Evolutionary conservation across 2,797 vertebrate genomes (phyloP).

Genomic region (Paguma larvata): DNA sequence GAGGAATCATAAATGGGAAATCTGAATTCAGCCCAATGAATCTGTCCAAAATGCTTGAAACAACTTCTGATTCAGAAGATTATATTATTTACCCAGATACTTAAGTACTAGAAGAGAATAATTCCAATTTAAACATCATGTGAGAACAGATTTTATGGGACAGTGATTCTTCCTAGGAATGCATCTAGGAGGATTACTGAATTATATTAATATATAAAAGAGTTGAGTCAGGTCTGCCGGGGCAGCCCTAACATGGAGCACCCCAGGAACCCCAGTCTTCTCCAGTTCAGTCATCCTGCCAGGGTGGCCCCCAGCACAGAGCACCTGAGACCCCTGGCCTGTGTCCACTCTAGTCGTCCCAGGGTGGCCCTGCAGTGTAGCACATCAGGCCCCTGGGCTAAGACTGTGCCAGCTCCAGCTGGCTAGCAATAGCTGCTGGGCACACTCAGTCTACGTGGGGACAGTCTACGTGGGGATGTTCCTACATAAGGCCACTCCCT

Average conservation of each 20-base stretch:
- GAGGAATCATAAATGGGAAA: slow-evolving; percentile 42
- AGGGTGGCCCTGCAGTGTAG: background rate
- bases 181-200: background rate
- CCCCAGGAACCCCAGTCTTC: background rate
- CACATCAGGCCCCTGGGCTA: background rate
- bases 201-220: background rate
- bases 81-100: background rate
- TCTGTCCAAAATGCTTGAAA: background rate
- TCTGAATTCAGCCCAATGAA: slow-evolving; percentile 31
- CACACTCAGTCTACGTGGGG: background rate
- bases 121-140: background rate
- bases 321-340: background rate
- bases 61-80: background rate
- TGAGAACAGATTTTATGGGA: background rate
- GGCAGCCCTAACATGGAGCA: background rate
- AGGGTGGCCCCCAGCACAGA: background rate
- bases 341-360: background rate
- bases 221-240: background rate
- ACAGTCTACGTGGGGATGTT: background rate
- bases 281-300: background rate
- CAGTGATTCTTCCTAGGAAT: background rate
- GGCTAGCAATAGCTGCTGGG: background rate
- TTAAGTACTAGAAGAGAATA: background rate
- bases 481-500: background rate
- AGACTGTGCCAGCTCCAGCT: background rate